These are phyloP conservation scores for Aspidiotus destructor DNA, from an alignment of 2,888 invertebrate genomes.

Conservation along the genomic window DNA sequence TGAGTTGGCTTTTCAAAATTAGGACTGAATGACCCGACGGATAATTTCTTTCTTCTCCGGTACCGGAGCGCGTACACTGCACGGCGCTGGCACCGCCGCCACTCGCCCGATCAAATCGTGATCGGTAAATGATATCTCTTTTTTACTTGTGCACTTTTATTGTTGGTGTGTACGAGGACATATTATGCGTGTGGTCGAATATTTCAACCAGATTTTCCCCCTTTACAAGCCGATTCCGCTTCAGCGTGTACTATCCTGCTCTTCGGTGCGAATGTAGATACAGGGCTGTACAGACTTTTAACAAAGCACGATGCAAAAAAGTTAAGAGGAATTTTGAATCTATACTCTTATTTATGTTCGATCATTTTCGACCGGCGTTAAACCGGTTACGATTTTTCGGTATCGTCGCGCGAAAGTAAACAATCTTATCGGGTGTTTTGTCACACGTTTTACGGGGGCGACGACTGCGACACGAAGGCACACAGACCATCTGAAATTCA, in stretches of 20 bases:
- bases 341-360: neutral
- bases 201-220: constrained; percentile 23
- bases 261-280: neutral
- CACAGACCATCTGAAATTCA: no score
- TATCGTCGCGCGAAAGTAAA: neutral
- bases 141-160: constrained; percentile 15
- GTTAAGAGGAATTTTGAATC: neutral
- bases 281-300: neutral
- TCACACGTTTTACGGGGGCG: no score
- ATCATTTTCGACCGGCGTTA: neutral
- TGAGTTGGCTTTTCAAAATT: constrained; percentile 18
- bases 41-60: constrained; percentile 20
- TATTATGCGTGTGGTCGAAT: constrained; percentile 31
- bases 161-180: constrained; percentile 16
- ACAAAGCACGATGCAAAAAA: neutral
- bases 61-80: constrained; percentile 11
- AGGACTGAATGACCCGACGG: constrained; percentile 19
- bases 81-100: neutral
- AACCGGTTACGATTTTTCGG: neutral
- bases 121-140: constrained; percentile 32
- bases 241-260: neutral
- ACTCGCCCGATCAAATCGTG: constrained; percentile 29
- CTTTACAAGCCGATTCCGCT: neutral
- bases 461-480: no score
- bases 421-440: neutral